phyloP scores from a whole-genome alignment of 2,113 vertebrate genomes.

The Phycodurus eques region DNA sequence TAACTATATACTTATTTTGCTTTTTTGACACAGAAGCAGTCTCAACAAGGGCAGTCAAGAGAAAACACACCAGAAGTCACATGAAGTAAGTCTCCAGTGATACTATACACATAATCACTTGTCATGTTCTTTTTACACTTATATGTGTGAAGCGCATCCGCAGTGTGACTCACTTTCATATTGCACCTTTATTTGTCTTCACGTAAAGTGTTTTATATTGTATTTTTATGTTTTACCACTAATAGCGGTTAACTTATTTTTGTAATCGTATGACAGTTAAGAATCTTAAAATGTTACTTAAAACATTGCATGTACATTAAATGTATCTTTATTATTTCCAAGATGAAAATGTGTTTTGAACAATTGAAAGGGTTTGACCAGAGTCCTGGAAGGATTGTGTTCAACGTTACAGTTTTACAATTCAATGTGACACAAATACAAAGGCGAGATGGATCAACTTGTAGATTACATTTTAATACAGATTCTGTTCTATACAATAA shows the following conservation, averaged over 20 bases:
- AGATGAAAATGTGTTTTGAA: neutral
- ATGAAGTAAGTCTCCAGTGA: no score
- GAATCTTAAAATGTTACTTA: neutral
- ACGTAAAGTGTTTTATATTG: neutral
- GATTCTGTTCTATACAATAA: constrained; percentile 70
- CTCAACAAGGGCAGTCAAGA: no score
- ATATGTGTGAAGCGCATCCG: no score
- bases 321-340: no score
- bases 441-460: constrained; percentile 22
- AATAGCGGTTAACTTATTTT: neutral
- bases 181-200: neutral
- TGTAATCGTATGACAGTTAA: no score
- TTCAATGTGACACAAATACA: neutral
- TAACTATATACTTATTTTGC: no score
- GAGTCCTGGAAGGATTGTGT: neutral
- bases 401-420: neutral
- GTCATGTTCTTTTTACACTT: no score
- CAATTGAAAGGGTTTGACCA: neutral
- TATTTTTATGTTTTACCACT: neutral
- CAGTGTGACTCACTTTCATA: neutral
- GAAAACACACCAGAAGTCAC: no score
- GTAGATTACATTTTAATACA: constrained; percentile 66
- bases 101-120: no score
- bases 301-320: no score
- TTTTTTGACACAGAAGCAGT: no score